Evolutionary conservation across 1,140 invertebrate species (phyloP).

Genomic region (Drosophila ambigua): DNA sequence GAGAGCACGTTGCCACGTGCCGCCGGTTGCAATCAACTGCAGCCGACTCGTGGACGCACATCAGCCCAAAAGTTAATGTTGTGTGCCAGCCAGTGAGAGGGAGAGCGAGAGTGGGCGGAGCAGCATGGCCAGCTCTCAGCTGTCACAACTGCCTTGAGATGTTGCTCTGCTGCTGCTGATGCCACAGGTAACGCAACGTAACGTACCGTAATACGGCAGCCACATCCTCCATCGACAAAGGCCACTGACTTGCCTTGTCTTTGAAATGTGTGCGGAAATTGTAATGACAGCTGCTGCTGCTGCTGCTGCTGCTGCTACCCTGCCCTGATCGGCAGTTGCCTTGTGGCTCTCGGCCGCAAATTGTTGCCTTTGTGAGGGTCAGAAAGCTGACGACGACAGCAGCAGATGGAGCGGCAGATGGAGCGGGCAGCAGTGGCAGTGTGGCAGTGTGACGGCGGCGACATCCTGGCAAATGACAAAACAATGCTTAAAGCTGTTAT

Average conservation of each 20-base stretch:
- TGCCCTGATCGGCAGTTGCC: conserved; percentile 12
- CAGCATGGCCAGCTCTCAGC: background rate
- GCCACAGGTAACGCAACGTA: conserved; percentile 25
- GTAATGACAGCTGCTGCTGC: conserved; percentile 51
- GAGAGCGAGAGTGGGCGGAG: background rate
- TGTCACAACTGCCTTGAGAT: too few relatives aligned
- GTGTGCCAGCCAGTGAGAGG: background rate
- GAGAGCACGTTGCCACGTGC: conserved; percentile 48
- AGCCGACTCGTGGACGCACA: background rate
- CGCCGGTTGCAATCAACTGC: conserved; percentile 22
- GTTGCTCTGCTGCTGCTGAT: background rate
- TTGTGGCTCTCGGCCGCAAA: conserved; percentile 38
- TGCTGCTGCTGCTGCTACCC: conserved; percentile 2
- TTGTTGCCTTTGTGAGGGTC: conserved; percentile 55
- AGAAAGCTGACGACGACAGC: conserved; percentile 46
- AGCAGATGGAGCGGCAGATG: background rate
- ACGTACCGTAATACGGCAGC: conserved; percentile 3
- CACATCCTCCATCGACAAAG: conserved; percentile 9
- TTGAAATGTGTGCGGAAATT: conserved; percentile 47
- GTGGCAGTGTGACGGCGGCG: background rate
- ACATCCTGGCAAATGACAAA: conserved; percentile 16
- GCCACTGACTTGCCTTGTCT: conserved; percentile 9
- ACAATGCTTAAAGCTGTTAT: conserved; percentile 41
- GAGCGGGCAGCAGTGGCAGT: background rate
- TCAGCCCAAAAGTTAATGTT: conserved; percentile 11